Conservation (phyloP, 64 coral and sea anemone genomes). For the Hydrozoanthus tunicans region DNA sequence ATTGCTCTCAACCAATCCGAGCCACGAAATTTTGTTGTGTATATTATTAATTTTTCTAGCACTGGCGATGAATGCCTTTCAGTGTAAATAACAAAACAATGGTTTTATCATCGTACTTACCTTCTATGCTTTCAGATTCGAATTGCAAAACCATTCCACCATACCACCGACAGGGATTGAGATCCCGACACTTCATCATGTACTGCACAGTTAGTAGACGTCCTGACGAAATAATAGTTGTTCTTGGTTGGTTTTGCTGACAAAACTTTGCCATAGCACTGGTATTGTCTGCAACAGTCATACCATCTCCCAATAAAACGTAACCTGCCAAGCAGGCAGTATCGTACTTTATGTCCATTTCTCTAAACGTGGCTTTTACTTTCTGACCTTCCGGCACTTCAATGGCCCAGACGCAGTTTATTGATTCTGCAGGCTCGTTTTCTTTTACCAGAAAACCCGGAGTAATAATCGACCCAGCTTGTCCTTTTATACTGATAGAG, state of each 20-base stretch:
- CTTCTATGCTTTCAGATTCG: not conserved
- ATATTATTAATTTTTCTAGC: too few relatives aligned
- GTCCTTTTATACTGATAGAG: not conserved
- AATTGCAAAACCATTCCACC: conserved; percentile 20
- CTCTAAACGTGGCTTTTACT: not conserved
- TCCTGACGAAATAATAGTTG: conserved; percentile 20
- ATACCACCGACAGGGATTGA: not conserved
- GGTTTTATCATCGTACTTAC: not conserved
- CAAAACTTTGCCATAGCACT: conserved; percentile 21
- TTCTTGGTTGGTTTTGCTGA: too few relatives aligned
- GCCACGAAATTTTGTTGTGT: too few relatives aligned
- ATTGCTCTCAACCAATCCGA: too few relatives aligned
- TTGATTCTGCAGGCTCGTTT: too few relatives aligned
- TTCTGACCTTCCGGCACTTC: conserved; percentile 10
- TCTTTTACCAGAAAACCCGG: conserved; percentile 23
- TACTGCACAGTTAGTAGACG: conserved; percentile 10
- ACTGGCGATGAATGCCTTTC: too few relatives aligned
- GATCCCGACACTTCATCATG: not conserved
- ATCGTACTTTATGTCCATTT: not conserved
- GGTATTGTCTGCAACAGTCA: conserved; percentile 10
- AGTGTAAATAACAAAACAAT: too few relatives aligned
- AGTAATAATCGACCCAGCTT: conserved; percentile 31
- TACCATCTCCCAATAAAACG: conserved; percentile 12
- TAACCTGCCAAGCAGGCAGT: not conserved
- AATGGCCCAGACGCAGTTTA: conserved; percentile 28